phyloP scores from a whole-genome alignment of 2,797 vertebrate genomes.

The Xerus rutilus region DNA sequence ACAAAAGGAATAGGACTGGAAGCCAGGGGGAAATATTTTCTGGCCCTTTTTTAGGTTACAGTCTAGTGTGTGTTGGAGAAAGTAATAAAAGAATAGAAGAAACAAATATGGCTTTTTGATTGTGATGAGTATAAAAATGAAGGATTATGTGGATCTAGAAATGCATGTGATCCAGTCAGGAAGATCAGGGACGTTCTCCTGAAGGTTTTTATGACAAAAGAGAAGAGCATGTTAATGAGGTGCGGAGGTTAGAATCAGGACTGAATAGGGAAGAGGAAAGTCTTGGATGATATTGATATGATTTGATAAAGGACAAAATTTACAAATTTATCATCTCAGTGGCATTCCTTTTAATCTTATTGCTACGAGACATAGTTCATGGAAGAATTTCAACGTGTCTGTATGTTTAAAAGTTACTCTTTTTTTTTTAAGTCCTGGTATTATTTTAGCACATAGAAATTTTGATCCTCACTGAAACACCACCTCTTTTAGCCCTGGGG shows the following conservation, averaged over 20 bases:
- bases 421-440: neutral
- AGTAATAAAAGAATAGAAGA: neutral
- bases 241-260: neutral
- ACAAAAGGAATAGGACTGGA: fast-evolving
- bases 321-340: neutral
- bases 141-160: neutral
- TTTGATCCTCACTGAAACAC: neutral
- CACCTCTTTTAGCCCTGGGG: neutral
- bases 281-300: neutral
- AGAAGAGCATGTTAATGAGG: neutral
- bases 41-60: neutral
- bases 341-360: neutral
- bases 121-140: neutral
- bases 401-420: neutral
- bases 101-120: neutral
- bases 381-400: neutral
- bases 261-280: neutral
- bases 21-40: neutral
- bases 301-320: neutral
- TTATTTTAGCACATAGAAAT: neutral
- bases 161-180: neutral
- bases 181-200: neutral
- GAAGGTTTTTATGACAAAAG: neutral
- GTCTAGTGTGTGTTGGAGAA: neutral
- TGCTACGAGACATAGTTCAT: neutral